Conservation (phyloP, 2,797 vertebrate genomes). For the Mormyrus hasselquistii region DNA sequence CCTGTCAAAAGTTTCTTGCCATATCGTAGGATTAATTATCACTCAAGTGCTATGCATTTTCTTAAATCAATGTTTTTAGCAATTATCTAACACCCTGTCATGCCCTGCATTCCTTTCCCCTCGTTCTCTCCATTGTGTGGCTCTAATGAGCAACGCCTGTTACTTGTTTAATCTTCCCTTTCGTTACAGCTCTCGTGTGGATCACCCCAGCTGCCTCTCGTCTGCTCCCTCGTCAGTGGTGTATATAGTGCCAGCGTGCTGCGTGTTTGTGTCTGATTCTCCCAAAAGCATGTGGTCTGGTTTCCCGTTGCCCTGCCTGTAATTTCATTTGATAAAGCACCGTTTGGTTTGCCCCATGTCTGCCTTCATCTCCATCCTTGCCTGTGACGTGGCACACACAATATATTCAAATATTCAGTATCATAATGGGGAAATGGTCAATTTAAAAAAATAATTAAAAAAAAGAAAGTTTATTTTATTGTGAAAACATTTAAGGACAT, state of each 20-base stretch:
- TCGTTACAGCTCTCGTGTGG: background rate
- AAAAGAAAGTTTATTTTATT: too few relatives aligned
- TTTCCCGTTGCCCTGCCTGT: background rate
- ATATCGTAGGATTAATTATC: background rate
- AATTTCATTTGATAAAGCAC: background rate
- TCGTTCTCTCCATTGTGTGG: background rate
- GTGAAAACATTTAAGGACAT: background rate
- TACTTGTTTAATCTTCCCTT: background rate
- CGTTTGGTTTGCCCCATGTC: background rate
- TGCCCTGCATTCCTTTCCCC: background rate
- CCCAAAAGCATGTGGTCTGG: background rate
- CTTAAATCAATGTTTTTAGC: background rate
- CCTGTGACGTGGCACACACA: background rate
- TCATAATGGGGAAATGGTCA: background rate
- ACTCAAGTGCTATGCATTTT: background rate
- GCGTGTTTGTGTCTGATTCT: background rate
- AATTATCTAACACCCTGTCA: background rate
- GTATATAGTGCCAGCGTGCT: background rate
- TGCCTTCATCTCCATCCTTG: background rate
- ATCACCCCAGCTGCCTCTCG: background rate
- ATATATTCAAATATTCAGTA: background rate
- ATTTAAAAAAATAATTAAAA: too few relatives aligned
- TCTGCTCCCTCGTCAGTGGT: background rate
- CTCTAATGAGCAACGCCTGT: background rate
- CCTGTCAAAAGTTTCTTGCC: background rate